Base-by-base conservation (phyloP, 2,113 vertebrate genomes). In the Eleginops maclovinus region DNA sequence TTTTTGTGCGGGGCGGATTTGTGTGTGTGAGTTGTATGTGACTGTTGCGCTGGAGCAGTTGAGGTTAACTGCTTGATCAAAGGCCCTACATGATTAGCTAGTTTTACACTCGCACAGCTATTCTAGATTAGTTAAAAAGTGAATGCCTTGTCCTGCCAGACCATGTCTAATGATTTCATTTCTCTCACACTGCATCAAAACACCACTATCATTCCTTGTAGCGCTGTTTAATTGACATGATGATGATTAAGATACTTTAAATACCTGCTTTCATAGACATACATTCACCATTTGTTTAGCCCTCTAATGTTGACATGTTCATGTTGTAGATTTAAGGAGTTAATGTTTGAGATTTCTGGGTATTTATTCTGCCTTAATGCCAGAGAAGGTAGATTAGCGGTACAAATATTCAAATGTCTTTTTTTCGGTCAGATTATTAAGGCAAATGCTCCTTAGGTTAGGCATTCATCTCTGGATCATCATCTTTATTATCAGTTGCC, bases 11-110 rank as follows among this genome's bases (percentile, higher is more conserved):
- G 47, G 31, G 44, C 31, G 24, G 4, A 49, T 49, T 13, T 28
- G 28, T 59, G n/a, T 49, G 58, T 49, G 62, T 36, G 31, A 36
- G 31, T 36, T 36, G 31, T 36, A 8, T 36, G 31, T 36, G 61
- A 56, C 65, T 54, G 63, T 77, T 56, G 40, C 11, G 70, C 53
- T 81, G 36, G 46, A 58, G 58, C 61, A 65, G 41, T 51, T 73
- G 21, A 44, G 55, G 62, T 82, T 84, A 76, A 84, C n/a, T 80
- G 80, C 50, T 63, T 54, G 2, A 69, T 75, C 56, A 61, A 53
- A 78, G 64, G 51, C 24, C 76, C 26, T 12, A 24, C 36, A 55
- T 28, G 61, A 70, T n/a, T 19, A 36, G 31, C 8, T 36, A 1
- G 6, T 11, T 49, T 21, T n/a, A 12, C 26, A 9, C 10, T 17